Evolutionary conservation across 2,113 vertebrate genomes (phyloP).

Genomic region (Oxyura jamaicensis): DNA sequence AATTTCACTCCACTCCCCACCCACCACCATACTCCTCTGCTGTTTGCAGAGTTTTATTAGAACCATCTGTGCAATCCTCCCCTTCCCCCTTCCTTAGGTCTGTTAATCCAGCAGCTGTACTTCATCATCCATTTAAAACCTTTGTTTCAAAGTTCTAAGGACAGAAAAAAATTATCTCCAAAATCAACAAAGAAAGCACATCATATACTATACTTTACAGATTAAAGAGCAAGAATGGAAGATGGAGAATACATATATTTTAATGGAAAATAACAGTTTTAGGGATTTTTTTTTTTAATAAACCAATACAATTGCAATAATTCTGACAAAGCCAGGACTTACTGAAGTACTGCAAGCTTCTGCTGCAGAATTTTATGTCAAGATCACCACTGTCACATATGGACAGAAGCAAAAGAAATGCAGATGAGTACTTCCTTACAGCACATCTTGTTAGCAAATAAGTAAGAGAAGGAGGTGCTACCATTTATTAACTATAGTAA

Average conservation of each 20-base stretch:
- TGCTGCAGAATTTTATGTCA: background rate
- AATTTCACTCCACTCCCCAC: background rate
- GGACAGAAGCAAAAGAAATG: background rate
- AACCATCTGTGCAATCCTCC: conserved; percentile 59
- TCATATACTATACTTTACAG: background rate
- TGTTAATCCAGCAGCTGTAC: conserved; percentile 47
- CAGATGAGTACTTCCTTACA: background rate
- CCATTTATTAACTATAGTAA: background rate
- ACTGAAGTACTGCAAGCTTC: background rate
- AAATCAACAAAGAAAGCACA: conserved; percentile 50
- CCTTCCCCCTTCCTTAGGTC: background rate
- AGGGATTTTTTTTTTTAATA: background rate
- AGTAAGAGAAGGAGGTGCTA: background rate
- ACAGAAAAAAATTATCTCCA: conserved; percentile 41
- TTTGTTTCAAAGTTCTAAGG: conserved; percentile 41
- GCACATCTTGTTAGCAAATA: background rate
- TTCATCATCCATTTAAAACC: conserved; percentile 37
- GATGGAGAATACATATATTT: background rate
- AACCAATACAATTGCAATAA: background rate
- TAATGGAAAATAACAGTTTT: conserved; percentile 16
- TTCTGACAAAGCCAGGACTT: background rate
- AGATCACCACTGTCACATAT: background rate
- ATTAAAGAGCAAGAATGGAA: conserved; percentile 11
- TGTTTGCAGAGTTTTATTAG: conserved; percentile 32
- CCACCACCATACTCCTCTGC: background rate